A percentile compares a stretch with the other conserved stretches of the same genome.
These are phyloP conservation scores for Dendrocincla fuliginosa DNA, from an alignment of 2,797 vertebrate genomes.

Conservation along the genomic window DNA sequence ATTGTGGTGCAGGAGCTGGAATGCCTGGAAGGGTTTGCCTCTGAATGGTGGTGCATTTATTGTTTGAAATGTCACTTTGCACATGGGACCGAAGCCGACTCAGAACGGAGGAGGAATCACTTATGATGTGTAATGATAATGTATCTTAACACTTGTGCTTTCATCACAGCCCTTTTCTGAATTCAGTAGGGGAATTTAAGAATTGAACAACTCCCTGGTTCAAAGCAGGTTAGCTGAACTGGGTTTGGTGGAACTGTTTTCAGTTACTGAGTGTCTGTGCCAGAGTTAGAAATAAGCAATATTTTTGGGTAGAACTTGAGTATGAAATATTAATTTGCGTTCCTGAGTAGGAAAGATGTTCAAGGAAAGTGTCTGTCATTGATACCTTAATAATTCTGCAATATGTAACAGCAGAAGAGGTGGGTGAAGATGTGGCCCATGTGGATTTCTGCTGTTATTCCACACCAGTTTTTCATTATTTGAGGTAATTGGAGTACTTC, in stretches of 20 bases:
- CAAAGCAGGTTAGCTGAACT: not conserved
- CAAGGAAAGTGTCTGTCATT: not conserved
- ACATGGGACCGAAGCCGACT: not conserved
- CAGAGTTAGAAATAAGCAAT: not conserved
- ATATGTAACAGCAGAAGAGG: not conserved
- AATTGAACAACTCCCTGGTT: not conserved
- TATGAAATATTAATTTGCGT: not conserved
- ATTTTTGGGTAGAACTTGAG: not conserved
- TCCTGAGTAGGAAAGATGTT: not conserved
- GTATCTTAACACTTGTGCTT: not conserved
- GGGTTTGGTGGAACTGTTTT: not conserved
- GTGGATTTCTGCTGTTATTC: not conserved
- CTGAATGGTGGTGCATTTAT: not conserved
- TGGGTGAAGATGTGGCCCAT: not conserved
- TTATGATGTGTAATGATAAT: not conserved
- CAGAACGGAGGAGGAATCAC: not conserved
- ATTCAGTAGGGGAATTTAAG: not conserved
- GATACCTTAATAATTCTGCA: not conserved
- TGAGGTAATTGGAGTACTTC: not conserved
- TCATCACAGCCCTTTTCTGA: not conserved
- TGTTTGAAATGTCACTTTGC: not conserved
- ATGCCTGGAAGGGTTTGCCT: not conserved
- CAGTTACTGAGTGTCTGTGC: rapidly evolving
- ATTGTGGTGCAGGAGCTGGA: not conserved
- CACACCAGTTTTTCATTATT: not conserved